These are phyloP conservation scores for Turnix velox DNA, from an alignment of 2,113 vertebrate genomes.

Conservation along the genomic window DNA sequence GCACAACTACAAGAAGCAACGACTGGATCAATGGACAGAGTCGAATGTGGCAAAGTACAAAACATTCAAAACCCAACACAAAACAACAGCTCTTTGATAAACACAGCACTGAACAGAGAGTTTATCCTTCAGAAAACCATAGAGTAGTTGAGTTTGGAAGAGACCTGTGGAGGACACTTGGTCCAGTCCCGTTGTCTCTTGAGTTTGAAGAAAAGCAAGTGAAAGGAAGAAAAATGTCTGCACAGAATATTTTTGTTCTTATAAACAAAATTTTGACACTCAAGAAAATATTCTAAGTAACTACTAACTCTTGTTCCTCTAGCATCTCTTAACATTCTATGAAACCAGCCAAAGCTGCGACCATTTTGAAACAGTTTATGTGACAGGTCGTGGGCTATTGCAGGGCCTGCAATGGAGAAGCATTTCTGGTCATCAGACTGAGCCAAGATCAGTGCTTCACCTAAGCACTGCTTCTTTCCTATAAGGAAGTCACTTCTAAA, in stretches of 20 bases:
- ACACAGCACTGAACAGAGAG: neutral
- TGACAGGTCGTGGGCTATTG: neutral
- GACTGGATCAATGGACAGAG: neutral
- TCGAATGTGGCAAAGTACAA: rapidly evolving
- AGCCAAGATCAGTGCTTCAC: neutral
- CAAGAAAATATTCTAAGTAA: neutral
- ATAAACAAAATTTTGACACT: neutral
- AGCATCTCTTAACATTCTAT: neutral
- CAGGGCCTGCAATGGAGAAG: neutral
- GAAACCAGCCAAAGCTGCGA: neutral
- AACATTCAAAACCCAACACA: neutral
- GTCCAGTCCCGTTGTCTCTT: neutral
- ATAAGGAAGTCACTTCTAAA: neutral
- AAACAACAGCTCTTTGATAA: neutral
- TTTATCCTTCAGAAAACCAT: neutral
- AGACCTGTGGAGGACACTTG: neutral
- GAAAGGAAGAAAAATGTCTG: neutral
- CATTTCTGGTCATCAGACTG: neutral
- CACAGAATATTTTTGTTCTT: neutral
- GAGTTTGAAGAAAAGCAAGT: neutral
- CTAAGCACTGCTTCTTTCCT: neutral
- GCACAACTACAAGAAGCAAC: neutral
- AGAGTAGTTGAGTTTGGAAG: neutral
- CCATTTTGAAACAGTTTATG: neutral
- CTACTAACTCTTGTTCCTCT: neutral